Base-by-base conservation (phyloP, 2,888 invertebrate species). In the Nomada ferruginata region DNA sequence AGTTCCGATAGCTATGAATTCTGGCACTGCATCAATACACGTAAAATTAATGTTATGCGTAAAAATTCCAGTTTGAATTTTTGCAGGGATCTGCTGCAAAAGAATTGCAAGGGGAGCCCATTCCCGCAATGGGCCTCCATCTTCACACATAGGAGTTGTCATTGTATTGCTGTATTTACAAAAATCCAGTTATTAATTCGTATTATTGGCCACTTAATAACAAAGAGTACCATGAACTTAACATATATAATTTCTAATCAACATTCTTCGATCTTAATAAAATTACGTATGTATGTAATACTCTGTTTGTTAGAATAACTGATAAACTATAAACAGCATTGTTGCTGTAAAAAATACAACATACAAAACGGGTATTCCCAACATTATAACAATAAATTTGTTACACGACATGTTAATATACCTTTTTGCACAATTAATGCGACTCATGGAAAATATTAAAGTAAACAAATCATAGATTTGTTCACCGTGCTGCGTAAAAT, bases 1-100 rank as follows among this genome's bases (percentile, higher is more conserved):
- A 2, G 97, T 97, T 2, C 98, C 98, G 73, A 98, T 93, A 1
- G 97, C 98, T 84, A 98, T 95, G 92, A 96, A 98, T 89, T 97
- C 97, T 23, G 96, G 95, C 59, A 97, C 95, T n/a, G 96, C 97
- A 94, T 97, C 97, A 57, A 98, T 95, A 91, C 97, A 97, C 0
- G 98, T 98, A 78, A 98, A 94, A 92, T 94, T 95, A 60, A 98
- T 94, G 92, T 97, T 96, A 90, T 95, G 96, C 18, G 96, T 96
- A 93, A 97, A 97, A 87, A 98, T 93, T 5, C 97, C 97, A 90
- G 94, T 96, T 92, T 97, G 96, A 76, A 96, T 95, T 90, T 96
- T 96, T 68, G 96, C 94, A 36, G 98, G 98, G 89, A 98, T 96
- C 91, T 96, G 95, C 90, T 96, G 96, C 79, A 97, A 94, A 89